A percentile compares a stretch with the other conserved stretches of the same genome.
Evolutionary conservation across 1,140 invertebrate genomes (phyloP).

Genomic region (Rhizoglyphus robini): DNA sequence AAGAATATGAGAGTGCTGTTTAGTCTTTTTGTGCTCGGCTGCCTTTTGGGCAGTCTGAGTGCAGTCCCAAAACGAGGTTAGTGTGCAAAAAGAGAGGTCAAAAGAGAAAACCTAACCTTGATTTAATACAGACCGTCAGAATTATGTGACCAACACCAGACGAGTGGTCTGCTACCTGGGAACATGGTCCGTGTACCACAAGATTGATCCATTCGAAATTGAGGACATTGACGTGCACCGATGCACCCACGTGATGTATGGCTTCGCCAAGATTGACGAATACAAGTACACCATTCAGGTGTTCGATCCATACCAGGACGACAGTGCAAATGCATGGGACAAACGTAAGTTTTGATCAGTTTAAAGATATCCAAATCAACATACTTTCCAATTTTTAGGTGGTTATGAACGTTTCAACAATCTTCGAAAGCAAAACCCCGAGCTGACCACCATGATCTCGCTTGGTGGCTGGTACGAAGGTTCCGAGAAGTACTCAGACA

Average conservation of each 20-base stretch:
- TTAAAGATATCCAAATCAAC: too few species aligned
- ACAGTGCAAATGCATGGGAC: background rate
- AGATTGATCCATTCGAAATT: conserved; percentile 8
- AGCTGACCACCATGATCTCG: conserved; percentile 57
- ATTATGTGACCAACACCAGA: conserved; percentile 13
- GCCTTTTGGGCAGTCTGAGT: background rate
- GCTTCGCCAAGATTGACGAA: conserved; percentile 53
- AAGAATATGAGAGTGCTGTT: background rate
- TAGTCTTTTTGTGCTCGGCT: background rate
- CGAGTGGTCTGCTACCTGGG: conserved; percentile 15
- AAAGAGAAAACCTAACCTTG: too few species aligned
- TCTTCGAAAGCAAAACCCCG: conserved; percentile 51
- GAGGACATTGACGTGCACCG: conserved; percentile 57
- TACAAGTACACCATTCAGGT: conserved; percentile 47
- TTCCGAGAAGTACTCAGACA: conserved; percentile 49
- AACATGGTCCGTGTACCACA: conserved; percentile 13
- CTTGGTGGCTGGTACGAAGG: conserved; percentile 65
- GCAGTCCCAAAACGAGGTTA: background rate
- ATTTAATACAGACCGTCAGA: conserved; percentile 12
- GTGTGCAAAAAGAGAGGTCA: too few species aligned
- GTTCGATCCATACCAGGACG: conserved; percentile 57
- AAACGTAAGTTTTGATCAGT: too few species aligned
- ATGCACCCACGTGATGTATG: conserved; percentile 75
- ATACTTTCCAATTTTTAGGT: too few species aligned
- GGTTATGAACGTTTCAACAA: conserved; percentile 67